Evolutionary conservation across 1,140 invertebrate genomes (phyloP), one percentile per base, ranked within the genome.

Genomic region (Drosophila fuyamai): DNA sequence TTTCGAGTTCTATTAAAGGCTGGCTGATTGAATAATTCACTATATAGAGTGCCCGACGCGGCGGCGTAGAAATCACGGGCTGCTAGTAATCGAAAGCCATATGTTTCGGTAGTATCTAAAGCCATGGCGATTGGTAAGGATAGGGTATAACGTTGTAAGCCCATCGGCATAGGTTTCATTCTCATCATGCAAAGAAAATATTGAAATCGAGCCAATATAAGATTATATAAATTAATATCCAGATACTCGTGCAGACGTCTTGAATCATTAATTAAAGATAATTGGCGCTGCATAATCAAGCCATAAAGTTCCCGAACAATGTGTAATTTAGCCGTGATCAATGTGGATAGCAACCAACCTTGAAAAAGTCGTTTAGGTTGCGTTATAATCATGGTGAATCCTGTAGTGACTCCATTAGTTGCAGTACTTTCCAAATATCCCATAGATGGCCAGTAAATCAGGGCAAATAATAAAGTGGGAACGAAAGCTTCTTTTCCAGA

Each of bases 81-180:
- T n/a, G 60, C 61, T 40, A 74, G 67, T 29, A 77, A n/a, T 5
- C 60, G 51, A 38, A 83, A 79, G 0, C 81, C 81, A 18, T 59
- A 47, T 0, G 79, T 18, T 13, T 23, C 36, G 2, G 9, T 9
- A 5, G 29, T 40, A 12, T 57, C 29, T 44, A 84, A 32, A 0
- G 63, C 63, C 27, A 36, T 35, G 13, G 16, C 12, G 1, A 62
- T n/a, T 8, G 74, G 44, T 5, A 77, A 4, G 13, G 54, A 14
- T 5, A 56, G 14, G 3, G 10, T 35, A 23, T 7, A 14, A 5
- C n/a, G 7, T 8, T 23, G 38, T 13, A 9, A 9, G 0, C 10
- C 8, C 4, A 10, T 2, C 0, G 13, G 6, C 12, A 41, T 1
- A 0, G 38, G 32, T 4, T 16, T n/a, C 48, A 50, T 13, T n/a